Conservation (phyloP, 2,797 vertebrate genomes). For the Nannoperca australis region DNA sequence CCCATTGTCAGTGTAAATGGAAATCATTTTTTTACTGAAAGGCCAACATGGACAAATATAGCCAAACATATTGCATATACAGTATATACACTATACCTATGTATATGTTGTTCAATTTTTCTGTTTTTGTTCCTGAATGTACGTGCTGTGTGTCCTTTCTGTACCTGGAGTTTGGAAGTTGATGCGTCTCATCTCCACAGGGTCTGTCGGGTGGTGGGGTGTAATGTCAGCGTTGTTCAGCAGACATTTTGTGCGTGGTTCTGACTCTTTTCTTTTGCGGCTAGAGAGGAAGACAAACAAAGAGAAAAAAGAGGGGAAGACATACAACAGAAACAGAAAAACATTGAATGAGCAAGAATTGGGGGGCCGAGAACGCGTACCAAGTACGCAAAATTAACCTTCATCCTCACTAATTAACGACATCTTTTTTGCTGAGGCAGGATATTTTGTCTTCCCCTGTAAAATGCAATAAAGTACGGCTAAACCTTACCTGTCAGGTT, state of each 20-base stretch:
- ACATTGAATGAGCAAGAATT: constrained; percentile 32
- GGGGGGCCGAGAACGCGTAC: constrained; percentile 27
- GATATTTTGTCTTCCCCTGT: constrained; percentile 67
- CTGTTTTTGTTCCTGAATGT: neutral
- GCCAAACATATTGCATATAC: neutral
- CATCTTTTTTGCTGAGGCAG: constrained; percentile 74
- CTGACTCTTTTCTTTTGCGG: constrained; percentile 96
- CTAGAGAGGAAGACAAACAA: constrained; percentile 62
- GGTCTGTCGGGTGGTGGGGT: constrained; percentile 96
- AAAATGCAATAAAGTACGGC: constrained; percentile 76
- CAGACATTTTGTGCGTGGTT: constrained; percentile 95
- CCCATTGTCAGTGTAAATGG: neutral
- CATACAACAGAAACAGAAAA: constrained; percentile 48
- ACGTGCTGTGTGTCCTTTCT: neutral
- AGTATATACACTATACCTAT: neutral
- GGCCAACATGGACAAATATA: neutral
- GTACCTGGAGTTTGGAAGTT: constrained; percentile 98
- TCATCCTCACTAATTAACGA: constrained; percentile 72
- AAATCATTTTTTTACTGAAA: neutral
- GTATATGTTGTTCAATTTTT: neutral
- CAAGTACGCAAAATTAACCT: constrained; percentile 46
- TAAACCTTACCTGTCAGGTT: constrained; percentile 97
- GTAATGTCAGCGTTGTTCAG: constrained; percentile 96
- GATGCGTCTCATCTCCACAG: constrained; percentile 97
- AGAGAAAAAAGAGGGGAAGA: constrained; percentile 41